Evolutionary conservation across 2,113 vertebrate species (phyloP), one percentile per base, ranked within the genome.

Genomic region (Syrrhaptes paradoxus): DNA sequence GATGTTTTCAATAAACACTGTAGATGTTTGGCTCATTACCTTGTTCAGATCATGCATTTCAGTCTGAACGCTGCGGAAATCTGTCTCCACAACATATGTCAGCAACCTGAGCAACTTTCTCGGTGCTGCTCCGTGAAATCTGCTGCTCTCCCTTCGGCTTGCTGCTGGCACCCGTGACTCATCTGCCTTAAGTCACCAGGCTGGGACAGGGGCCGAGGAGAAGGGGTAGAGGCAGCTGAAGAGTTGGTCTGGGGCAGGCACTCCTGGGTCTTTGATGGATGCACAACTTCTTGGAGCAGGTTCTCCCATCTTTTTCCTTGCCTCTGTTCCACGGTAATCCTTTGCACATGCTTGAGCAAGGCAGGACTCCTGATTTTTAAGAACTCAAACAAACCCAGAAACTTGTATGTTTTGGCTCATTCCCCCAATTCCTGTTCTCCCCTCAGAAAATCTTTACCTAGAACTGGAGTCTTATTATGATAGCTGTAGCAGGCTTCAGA

Each of bases 1-100:
- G 97, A 98, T 97, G 98, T 97, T 98, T 98, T 98, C 95, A 98
- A 97, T 98, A 97, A 97, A 81, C 87, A 89, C 79, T 83, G 94
- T 95, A 82, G 85, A 97, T 95, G 85, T 95, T 97, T 98, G 97
- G 97, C 96, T 97, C 93, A 95, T 75, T 38, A 80, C 52, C 24
- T 59, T 28, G 41, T 66, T 96, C 85, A 85, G 90, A 97, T 97
- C 94, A 96, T 95, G 93, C 89, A 76, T 97, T 92, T 97, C 89
- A 94, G 94, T 81, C 79, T 98, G 94, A 94, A 91, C 16, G 61
- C 70, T 91, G 91, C 10, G 75, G 97, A 98, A 97, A 94, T 98
- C 87, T 98, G 96, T 97, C 85, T 97, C 96, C 76, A 80, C 93
- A 97, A 90, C 98, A 98, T 95, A 93, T 97, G 95, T 91, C 86